Percentiles rank a stretch among this genome's conserved stretches.
Conservation (phyloP, 2,113 vertebrate species). For the Taurulus bubalis region DNA sequence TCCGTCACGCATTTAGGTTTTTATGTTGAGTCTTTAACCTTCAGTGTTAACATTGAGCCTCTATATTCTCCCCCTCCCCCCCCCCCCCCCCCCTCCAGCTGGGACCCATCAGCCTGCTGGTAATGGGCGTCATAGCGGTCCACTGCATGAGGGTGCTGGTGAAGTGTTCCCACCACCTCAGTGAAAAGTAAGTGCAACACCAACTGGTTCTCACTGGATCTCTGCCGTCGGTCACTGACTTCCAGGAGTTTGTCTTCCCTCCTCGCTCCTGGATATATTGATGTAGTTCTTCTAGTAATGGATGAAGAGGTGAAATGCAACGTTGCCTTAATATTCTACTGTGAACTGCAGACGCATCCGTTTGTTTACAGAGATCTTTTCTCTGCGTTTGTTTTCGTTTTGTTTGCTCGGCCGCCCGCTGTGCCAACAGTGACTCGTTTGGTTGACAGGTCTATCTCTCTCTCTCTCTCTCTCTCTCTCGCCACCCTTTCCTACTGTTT, state of each 20-base stretch:
- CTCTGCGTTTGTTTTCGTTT: neutral
- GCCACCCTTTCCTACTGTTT: neutral
- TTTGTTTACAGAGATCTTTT: no score
- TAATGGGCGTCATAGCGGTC: constrained; percentile 91
- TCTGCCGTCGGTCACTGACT: no score
- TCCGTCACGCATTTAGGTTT: neutral
- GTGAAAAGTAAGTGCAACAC: constrained; percentile 89
- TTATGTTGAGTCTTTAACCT: neutral
- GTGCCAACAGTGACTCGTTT: no score
- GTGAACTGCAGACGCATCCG: no score
- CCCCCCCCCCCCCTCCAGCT: constrained; percentile 66
- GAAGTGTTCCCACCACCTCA: constrained; percentile 92
- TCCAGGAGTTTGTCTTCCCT: neutral
- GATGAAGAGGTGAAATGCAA: no score
- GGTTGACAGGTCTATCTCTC: no score
- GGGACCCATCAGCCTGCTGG: constrained; percentile 91
- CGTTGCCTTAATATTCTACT: no score
- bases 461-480: no score
- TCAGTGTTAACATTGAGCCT: neutral
- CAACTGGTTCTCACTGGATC: no score
- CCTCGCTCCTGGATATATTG: no score
- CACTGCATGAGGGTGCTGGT: constrained; percentile 97
- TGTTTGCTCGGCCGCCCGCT: neutral
- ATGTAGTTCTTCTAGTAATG: no score
- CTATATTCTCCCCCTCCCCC: neutral